Evolutionary conservation across 1,140 invertebrate genomes (phyloP), one percentile per base, ranked within the genome.

Genomic region (Penaeus japonicus): DNA sequence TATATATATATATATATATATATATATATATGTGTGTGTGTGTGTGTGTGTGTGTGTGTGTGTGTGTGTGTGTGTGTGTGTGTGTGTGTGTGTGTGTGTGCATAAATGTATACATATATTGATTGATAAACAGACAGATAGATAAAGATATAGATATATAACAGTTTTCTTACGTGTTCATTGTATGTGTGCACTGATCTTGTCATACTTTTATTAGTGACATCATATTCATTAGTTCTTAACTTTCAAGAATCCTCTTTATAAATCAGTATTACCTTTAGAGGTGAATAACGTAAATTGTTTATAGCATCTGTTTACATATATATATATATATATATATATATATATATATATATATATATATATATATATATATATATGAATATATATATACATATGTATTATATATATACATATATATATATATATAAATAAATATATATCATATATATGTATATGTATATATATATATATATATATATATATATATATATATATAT

Each of bases 281-380:
- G n/a, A n/a, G n/a, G n/a, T n/a, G n/a, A n/a, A n/a, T n/a, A n/a
- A n/a, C n/a, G n/a, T n/a, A n/a, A n/a, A n/a, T n/a, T n/a, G n/a
- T n/a, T n/a, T n/a, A n/a, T n/a, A n/a, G 27, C 27, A 65, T 65
- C 22, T 65, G 27, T 65, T 27, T n/a, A n/a, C n/a, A 70, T n/a
- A n/a, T 70, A n/a, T 70, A n/a, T 70, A n/a, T 70, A n/a, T 70
- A n/a, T 70, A n/a, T 70, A n/a, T 70, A n/a, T 70, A n/a, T 70
- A n/a, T 70, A 70, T 70, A 70, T 70, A 70, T 70, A 70, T 70
- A 70, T 70, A 70, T 70, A 70, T 70, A 70, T 70, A 70, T 70
- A 70, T 70, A 70, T 70, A 70, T 70, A 70, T 70, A 70, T 70
- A 70, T 70, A n/a, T 70, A 70, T 70, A 70, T 70, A n/a, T 70